Evolutionary conservation across 2,797 vertebrate genomes (phyloP).

Genomic region (Hydrophis major): DNA sequence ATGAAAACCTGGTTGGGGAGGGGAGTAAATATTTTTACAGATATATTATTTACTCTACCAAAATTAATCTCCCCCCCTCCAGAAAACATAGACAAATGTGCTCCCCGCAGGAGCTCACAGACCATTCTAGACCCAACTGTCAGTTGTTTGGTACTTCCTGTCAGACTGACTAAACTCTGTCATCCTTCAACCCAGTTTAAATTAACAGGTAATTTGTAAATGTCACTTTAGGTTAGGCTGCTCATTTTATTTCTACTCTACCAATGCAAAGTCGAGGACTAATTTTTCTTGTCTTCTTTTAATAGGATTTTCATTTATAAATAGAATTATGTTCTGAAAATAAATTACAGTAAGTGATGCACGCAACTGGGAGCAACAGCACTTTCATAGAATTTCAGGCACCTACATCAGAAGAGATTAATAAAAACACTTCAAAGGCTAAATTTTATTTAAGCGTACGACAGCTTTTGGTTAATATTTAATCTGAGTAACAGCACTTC

Average conservation of each 20-base stretch:
- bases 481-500: conserved; percentile 85
- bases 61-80: conserved; percentile 56
- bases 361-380: conserved; percentile 79
- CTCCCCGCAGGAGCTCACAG: conserved; percentile 78
- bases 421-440: conserved; percentile 91
- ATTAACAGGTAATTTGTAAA: conserved; percentile 99
- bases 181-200: conserved; percentile 98
- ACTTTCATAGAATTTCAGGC: conserved; percentile 82
- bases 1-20: conserved; percentile 43
- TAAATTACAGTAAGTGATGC: conserved; percentile 98
- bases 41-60: conserved; percentile 73
- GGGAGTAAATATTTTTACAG: conserved; percentile 73
- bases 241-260: conserved; percentile 98
- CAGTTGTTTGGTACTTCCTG: conserved; percentile 89
- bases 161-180: conserved; percentile 94
- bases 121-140: conserved; percentile 84
- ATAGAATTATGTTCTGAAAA: conserved; percentile 98
- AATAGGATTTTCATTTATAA: conserved; percentile 99
- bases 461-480: conserved; percentile 85
- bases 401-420: conserved; percentile 89
- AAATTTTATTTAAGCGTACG: conserved; percentile 86
- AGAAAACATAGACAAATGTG: conserved; percentile 76
- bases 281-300: conserved; percentile 98
- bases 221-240: conserved; percentile 98
- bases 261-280: conserved; percentile 88